Percentiles rank a stretch among this genome's conserved stretches.
These are phyloP conservation scores for Suncus etruscus DNA, from an alignment of 2,113 vertebrate genomes.

Conservation along the genomic window DNA sequence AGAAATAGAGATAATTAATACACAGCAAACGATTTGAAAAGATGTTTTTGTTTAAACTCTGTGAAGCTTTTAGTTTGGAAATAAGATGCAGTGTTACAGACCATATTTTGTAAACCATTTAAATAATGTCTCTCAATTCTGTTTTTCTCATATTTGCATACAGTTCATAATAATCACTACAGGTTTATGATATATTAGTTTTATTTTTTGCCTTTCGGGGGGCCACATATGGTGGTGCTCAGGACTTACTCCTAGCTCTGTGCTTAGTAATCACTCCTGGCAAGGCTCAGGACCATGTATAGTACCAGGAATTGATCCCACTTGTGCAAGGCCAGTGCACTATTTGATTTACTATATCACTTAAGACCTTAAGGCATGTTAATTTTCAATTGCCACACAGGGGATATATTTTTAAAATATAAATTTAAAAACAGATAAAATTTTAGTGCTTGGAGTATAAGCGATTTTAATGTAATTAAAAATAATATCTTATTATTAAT, in stretches of 20 bases:
- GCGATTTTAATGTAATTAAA: background rate
- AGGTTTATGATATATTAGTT: background rate
- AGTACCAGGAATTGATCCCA: too few species aligned
- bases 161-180: background rate
- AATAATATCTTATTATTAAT: too few species aligned
- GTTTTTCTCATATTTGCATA: too few species aligned
- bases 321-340: too few species aligned
- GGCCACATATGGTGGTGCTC: too few species aligned
- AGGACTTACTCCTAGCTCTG: too few species aligned
- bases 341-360: too few species aligned
- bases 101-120: background rate
- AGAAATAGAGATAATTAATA: background rate
- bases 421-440: conserved; percentile 7
- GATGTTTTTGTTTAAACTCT: background rate
- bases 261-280: too few species aligned
- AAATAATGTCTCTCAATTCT: too few species aligned
- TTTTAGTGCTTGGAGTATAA: background rate
- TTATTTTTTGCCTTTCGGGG: too few species aligned
- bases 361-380: background rate
- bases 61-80: conserved; percentile 15
- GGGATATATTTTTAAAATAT: background rate
- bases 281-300: too few species aligned
- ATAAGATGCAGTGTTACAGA: background rate
- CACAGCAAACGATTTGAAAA: background rate
- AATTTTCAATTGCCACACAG: background rate